Conservation (phyloP, 2,888 invertebrate genomes). For the Atherix ibis region DNA sequence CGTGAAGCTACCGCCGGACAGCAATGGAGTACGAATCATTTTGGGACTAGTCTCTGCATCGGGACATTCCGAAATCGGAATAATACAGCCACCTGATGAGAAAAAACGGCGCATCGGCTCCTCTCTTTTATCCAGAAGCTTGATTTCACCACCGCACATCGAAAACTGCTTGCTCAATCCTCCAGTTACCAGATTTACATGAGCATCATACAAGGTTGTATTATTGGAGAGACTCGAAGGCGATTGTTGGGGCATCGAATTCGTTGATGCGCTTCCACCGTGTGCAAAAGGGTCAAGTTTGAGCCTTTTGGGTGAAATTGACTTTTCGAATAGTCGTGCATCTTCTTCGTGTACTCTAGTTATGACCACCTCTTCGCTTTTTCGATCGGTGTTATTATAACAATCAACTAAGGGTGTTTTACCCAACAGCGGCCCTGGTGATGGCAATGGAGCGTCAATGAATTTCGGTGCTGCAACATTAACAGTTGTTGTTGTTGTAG, state of each 20-base stretch:
- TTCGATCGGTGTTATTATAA: slow-evolving; percentile 29
- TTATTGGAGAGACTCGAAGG: slow-evolving; percentile 15
- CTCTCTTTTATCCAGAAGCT: slow-evolving; percentile 17
- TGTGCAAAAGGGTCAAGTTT: slow-evolving; percentile 6
- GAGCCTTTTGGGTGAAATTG: slow-evolving; percentile 9
- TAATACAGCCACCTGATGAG: slow-evolving; percentile 33
- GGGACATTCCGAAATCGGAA: slow-evolving; percentile 44
- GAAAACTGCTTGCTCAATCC: slow-evolving; percentile 3
- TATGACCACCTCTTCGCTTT: slow-evolving; percentile 24
- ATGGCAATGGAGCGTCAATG: slow-evolving; percentile 50
- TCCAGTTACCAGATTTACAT: too few species aligned
- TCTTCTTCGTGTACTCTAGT: slow-evolving; percentile 31
- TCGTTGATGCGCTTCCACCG: slow-evolving; percentile 9
- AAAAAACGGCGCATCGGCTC: slow-evolving; percentile 24
- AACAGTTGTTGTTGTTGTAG: slow-evolving; percentile 3
- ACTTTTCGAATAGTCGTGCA: slow-evolving; percentile 5
- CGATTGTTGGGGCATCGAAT: slow-evolving; percentile 12
- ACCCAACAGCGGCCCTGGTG: slow-evolving; percentile 68
- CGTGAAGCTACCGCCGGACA: slow-evolving; percentile 70
- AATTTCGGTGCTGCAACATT: slow-evolving; percentile 22
- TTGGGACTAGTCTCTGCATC: slow-evolving; percentile 51
- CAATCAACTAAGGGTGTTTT: slow-evolving; percentile 65
- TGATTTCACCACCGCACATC: slow-evolving; percentile 15
- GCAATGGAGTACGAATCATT: slow-evolving; percentile 64
- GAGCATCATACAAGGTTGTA: too few species aligned